phyloP scores from a whole-genome alignment of 2,797 vertebrate species.

The Hafferia zeledoni region DNA sequence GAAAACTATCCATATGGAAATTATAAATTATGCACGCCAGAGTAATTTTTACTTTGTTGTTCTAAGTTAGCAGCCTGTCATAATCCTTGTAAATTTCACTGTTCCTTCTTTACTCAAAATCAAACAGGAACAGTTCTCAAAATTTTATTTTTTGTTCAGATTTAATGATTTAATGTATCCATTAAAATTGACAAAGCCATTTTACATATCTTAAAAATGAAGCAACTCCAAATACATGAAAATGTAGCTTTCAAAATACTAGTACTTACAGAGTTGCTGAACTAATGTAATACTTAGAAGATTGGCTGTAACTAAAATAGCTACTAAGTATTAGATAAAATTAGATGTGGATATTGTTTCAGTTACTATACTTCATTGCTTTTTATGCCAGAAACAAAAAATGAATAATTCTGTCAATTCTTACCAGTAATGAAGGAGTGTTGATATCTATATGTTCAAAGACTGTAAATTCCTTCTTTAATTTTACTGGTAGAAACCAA shows the following conservation, averaged over 20 bases:
- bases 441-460: constrained; percentile 95
- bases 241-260: not conserved
- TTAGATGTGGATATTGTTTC: constrained; percentile 27
- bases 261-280: not conserved
- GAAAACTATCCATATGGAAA: constrained; percentile 41
- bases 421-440: constrained; percentile 71
- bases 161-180: not conserved
- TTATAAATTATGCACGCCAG: not conserved
- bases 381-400: constrained; percentile 62
- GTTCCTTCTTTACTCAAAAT: not conserved
- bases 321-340: not conserved
- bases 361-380: not conserved
- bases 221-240: constrained; percentile 5
- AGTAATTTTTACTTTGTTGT: constrained; percentile 31
- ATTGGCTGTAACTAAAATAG: not conserved
- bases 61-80: constrained; percentile 30
- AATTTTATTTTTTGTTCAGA: not conserved
- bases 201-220: not conserved
- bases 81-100: not conserved
- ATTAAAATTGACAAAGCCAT: not conserved
- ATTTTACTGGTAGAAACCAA: constrained; percentile 94
- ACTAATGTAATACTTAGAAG: not conserved
- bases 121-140: not conserved
- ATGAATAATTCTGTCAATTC: constrained; percentile 66
- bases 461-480: constrained; percentile 99